Evolutionary conservation across 2,113 vertebrate genomes (phyloP).

Genomic region (Podilymbus podiceps): DNA sequence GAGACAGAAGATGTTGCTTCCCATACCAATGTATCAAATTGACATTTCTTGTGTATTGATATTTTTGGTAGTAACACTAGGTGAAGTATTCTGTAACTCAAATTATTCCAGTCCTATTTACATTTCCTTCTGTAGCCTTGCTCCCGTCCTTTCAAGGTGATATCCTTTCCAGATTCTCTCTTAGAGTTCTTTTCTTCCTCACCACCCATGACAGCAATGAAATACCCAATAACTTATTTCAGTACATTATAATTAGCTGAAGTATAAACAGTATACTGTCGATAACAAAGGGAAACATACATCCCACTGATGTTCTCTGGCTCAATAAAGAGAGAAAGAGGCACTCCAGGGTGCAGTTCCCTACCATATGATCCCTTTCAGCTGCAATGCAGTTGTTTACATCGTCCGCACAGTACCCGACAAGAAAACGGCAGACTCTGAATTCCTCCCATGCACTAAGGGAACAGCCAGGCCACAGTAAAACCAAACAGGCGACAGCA

Average conservation of each 20-base stretch:
- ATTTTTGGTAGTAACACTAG: background rate
- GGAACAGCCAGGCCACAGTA: background rate
- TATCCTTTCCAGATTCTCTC: background rate
- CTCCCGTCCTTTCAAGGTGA: background rate
- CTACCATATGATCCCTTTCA: background rate
- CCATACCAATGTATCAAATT: background rate
- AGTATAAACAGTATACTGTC: background rate
- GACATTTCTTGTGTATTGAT: background rate
- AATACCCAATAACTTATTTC: background rate
- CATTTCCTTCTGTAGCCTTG: background rate
- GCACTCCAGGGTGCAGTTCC: background rate
- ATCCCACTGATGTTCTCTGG: background rate
- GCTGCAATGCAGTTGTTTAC: background rate
- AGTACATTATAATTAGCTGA: background rate
- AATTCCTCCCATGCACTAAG: background rate
- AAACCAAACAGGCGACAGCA: rapidly evolving
- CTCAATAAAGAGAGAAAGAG: background rate
- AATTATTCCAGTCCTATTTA: background rate
- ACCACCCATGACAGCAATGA: background rate
- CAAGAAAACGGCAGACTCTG: background rate
- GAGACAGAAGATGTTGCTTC: background rate
- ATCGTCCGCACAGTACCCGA: background rate
- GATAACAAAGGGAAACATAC: background rate
- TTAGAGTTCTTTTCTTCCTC: background rate
- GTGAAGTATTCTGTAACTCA: background rate